Percentiles rank a stretch among this genome's conserved stretches.
phyloP scores from a whole-genome alignment of 2,797 vertebrate genomes.

The Onychomys arenicola region DNA sequence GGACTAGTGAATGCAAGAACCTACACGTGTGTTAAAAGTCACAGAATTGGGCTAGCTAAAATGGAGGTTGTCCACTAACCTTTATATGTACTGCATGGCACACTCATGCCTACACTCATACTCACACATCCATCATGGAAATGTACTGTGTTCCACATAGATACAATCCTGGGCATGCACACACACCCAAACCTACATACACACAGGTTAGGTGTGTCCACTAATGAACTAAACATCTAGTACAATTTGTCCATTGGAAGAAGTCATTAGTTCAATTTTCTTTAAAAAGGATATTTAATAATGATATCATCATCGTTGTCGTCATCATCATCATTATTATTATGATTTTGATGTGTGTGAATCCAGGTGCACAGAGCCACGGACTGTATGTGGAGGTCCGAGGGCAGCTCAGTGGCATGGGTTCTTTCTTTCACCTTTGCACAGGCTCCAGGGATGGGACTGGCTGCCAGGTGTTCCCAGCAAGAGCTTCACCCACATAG shows the following conservation, averaged over 20 bases:
- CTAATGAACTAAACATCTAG: conserved; percentile 35
- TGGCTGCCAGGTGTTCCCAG: not conserved
- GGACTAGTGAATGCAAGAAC: not conserved
- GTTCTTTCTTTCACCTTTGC: not conserved
- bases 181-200: not conserved
- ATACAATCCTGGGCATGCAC: not conserved
- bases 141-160: not conserved
- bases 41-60: not conserved
- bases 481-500: not conserved
- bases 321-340: not conserved
- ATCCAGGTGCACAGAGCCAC: not conserved
- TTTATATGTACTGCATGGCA: not conserved
- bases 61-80: not conserved
- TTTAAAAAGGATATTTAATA: not conserved
- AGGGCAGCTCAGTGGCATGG: not conserved
- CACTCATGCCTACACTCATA: not conserved
- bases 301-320: too few relatives aligned
- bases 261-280: conserved; percentile 49
- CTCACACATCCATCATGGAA: not conserved
- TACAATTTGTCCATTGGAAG: not conserved
- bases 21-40: conserved; percentile 27
- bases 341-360: not conserved
- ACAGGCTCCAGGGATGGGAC: not conserved
- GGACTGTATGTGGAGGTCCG: not conserved
- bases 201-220: not conserved